Percentiles rank a stretch among this genome's conserved stretches.
Evolutionary conservation across 2,797 vertebrate genomes (phyloP).

Genomic region (Gila robusta): DNA sequence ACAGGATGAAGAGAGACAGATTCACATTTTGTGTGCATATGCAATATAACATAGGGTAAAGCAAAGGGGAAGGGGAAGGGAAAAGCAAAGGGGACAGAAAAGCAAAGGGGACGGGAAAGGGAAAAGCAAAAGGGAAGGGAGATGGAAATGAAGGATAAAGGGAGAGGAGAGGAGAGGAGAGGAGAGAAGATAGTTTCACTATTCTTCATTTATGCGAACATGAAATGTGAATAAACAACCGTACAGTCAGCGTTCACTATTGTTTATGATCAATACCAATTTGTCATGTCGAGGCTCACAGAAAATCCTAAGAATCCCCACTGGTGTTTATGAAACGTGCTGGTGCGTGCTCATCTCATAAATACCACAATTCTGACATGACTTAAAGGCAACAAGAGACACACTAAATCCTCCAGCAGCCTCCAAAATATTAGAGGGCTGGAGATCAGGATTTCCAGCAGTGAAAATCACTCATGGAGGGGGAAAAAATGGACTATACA

Average conservation of each 20-base stretch:
- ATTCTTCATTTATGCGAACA: background rate
- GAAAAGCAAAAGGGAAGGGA: background rate
- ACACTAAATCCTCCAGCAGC: constrained; percentile 29
- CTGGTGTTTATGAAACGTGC: background rate
- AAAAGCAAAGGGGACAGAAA: too few relatives aligned
- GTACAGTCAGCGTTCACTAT: background rate
- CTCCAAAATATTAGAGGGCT: constrained; percentile 9
- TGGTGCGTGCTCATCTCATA: constrained; percentile 6
- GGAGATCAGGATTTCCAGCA: constrained; percentile 14
- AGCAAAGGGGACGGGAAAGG: too few relatives aligned
- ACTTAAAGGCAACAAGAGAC: constrained; percentile 18
- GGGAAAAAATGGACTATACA: background rate
- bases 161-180: background rate
- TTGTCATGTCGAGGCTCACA: background rate
- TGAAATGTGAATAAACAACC: background rate
- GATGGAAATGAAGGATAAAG: too few relatives aligned
- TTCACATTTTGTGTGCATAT: background rate
- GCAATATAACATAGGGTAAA: background rate
- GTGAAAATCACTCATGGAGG: constrained; percentile 15
- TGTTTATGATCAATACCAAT: constrained; percentile 18
- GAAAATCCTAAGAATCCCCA: constrained; percentile 2
- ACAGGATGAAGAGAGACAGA: background rate
- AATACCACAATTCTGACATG: background rate
- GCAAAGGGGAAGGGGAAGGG: background rate
- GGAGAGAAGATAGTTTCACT: background rate